Evolutionary conservation across 2,888 invertebrate species (phyloP).

Genomic region (Tetheella fluctuosa): DNA sequence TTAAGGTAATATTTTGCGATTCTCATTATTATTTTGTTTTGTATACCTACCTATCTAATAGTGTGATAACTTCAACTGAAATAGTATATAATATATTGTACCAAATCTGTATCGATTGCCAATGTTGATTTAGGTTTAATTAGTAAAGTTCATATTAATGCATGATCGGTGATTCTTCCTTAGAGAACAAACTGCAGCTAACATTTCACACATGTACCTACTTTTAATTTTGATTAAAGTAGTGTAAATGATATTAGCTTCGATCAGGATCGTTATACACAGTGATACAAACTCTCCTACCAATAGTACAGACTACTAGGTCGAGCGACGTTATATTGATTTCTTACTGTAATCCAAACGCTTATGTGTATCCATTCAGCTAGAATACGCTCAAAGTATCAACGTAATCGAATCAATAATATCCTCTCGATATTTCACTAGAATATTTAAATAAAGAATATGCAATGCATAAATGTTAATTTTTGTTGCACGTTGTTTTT

Average conservation of each 20-base stretch:
- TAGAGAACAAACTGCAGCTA: conserved; percentile 82
- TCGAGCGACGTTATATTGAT: conserved; percentile 73
- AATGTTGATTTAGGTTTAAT: conserved; percentile 37
- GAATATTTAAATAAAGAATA: conserved; percentile 80
- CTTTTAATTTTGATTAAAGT: conserved; percentile 63
- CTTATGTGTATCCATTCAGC: conserved; percentile 83
- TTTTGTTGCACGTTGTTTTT: conserved; percentile 91
- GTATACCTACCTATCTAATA: conserved; percentile 17
- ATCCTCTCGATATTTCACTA: conserved; percentile 80
- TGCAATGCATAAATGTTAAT: conserved; percentile 86
- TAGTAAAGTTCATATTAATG: conserved; percentile 58
- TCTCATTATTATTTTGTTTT: conserved; percentile 19
- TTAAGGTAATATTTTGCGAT: conserved; percentile 17
- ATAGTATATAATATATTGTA: conserved; percentile 8
- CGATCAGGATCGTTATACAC: conserved; percentile 58
- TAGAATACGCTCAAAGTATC: conserved; percentile 84
- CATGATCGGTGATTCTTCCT: conserved; percentile 75
- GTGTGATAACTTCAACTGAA: background rate
- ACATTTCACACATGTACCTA: conserved; percentile 66
- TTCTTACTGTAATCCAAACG: conserved; percentile 79
- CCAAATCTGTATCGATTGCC: conserved; percentile 26
- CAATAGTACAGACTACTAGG: conserved; percentile 74
- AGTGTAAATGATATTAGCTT: conserved; percentile 65
- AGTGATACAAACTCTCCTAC: conserved; percentile 65
- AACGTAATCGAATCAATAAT: conserved; percentile 78